Base-by-base conservation (phyloP, 2,113 vertebrate genomes). In the Herpetotheres cachinnans region DNA sequence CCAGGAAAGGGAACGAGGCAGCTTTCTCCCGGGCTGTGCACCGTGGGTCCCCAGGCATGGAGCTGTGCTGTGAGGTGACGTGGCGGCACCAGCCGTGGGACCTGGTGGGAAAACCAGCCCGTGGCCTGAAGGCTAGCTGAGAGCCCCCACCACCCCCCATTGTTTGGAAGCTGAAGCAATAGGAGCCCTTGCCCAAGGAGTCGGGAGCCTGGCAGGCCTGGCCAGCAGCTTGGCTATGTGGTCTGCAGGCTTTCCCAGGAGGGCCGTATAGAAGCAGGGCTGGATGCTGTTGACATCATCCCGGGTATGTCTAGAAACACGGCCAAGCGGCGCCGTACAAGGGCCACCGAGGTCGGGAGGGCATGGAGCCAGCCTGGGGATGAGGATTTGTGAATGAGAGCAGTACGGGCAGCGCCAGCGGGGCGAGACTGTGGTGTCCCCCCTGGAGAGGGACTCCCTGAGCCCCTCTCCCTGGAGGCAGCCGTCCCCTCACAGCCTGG, bases 391-490 rank as follows among this genome's bases (percentile, higher is more conserved):
- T 63, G 86, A 92, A 71, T 54, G 86, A 38, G 47, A 85, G 22
- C 6, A 0, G 54, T 25, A 46, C 0, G 1, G 30, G 62, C 62
- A 50, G 72, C 0, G 5, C 71, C 0, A 0, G 44, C 0, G 0
- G 65, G 65, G 44, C 0, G 1, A 46, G 52, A 12, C 13, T 0
- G 1, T 4, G 63, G 40, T 52, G 50, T n/a, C 2, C 24, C 36
- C 62, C 15, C 24, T 20, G 62, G 19, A 80, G 44, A 72, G 20
- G 54, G 27, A 11, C 11, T 76, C 38, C 16, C 80, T 5, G 38
- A 72, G 32, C 13, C 42, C 20, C 24, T 5, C 4, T 4, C 16
- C 47, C 59, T 13, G 66, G 24, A 13, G 19, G 11, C 63, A 55
- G 54, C 55, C 0, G 0, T n/a, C 24, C 55, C 7, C 17, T 73